phyloP scores from a whole-genome alignment of 1,140 invertebrate genomes.

The Ceratina japonica region DNA sequence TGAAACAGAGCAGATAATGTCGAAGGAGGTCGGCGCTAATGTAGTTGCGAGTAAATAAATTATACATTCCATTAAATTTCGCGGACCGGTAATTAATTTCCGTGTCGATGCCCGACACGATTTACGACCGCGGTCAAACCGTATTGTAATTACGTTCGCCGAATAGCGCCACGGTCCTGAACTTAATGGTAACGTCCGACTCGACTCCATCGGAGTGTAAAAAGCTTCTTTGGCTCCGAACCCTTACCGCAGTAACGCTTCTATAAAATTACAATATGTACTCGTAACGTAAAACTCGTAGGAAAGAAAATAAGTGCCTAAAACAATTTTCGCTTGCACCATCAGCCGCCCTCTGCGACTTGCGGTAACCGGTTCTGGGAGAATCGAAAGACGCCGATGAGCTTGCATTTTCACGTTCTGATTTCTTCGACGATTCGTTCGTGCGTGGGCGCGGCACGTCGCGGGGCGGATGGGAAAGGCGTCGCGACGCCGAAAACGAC shows the following conservation, averaged over 20 bases:
- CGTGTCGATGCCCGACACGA: neutral
- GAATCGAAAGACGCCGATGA: neutral
- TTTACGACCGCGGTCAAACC: constrained; percentile 30
- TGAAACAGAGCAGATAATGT: too few relatives aligned
- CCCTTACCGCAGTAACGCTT: too few relatives aligned
- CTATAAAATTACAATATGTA: too few relatives aligned
- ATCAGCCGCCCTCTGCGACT: too few relatives aligned
- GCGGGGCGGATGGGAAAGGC: neutral
- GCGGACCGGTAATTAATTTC: constrained; percentile 47
- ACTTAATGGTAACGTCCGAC: constrained; percentile 9
- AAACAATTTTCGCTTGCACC: too few relatives aligned
- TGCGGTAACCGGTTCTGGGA: neutral
- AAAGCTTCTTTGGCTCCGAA: neutral
- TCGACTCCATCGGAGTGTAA: neutral
- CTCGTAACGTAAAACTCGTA: too few relatives aligned
- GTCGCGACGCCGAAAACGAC: neutral
- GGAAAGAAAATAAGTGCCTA: too few relatives aligned
- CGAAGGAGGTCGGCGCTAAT: too few relatives aligned
- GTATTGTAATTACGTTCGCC: constrained; percentile 38
- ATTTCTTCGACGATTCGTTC: neutral
- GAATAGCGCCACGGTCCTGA: constrained; percentile 12
- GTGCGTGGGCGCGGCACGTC: neutral
- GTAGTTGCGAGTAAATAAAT: too few relatives aligned
- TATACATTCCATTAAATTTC: constrained; percentile 51
- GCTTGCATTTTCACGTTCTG: neutral